Conservation (phyloP, 2,113 vertebrate genomes). For the Hemiprocne comata region DNA sequence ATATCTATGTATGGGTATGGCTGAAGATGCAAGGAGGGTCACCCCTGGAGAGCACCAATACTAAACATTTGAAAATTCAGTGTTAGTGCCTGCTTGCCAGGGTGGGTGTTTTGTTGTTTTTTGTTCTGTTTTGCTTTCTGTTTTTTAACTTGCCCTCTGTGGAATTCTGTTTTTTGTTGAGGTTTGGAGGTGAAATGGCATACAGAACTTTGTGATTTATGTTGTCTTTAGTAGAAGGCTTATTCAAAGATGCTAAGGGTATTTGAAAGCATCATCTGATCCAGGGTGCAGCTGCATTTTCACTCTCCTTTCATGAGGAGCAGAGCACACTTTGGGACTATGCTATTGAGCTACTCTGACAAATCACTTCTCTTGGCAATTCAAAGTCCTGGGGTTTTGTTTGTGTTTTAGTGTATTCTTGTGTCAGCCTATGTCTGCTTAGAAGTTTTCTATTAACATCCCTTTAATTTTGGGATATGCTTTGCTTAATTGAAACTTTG, state of each 20-base stretch:
- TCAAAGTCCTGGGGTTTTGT: neutral
- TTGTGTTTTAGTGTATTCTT: neutral
- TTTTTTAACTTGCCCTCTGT: neutral
- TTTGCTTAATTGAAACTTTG: slow-evolving; percentile 10
- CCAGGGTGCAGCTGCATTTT: neutral
- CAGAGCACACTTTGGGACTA: neutral
- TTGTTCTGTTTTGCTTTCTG: neutral
- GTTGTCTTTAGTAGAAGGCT: neutral
- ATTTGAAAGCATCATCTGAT: neutral
- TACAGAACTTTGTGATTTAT: neutral
- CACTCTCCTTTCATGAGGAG: neutral
- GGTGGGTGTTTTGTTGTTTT: neutral
- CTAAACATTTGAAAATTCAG: neutral
- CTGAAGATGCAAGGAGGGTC: neutral
- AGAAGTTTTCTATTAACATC: neutral
- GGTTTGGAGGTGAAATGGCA: fast-evolving
- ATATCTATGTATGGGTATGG: neutral
- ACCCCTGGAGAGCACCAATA: neutral
- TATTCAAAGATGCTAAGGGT: neutral
- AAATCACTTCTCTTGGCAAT: neutral
- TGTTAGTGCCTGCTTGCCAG: neutral
- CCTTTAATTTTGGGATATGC: slow-evolving; percentile 17
- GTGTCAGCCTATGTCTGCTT: neutral
- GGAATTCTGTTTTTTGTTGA: neutral
- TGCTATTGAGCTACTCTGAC: neutral